Percentiles rank a stretch among this genome's conserved stretches.
phyloP scores from a whole-genome alignment of 2,797 vertebrate genomes.

The Sebastes oblongus region DNA sequence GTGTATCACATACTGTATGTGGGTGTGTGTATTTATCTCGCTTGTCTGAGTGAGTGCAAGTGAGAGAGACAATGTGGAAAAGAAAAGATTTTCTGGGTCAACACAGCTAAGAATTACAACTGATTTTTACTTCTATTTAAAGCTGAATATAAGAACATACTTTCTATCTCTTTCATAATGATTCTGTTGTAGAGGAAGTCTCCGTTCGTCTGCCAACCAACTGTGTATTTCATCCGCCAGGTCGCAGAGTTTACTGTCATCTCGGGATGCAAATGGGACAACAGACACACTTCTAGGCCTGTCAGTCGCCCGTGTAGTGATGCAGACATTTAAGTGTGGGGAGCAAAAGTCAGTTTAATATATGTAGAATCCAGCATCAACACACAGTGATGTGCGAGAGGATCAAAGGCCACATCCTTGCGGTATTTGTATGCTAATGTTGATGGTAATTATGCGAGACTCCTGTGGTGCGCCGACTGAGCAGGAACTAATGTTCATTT shows the following conservation, averaged over 20 bases:
- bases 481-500: conserved; percentile 37
- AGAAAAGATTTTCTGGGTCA: conserved; percentile 69
- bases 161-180: conserved; percentile 7
- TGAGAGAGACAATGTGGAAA: conserved; percentile 4
- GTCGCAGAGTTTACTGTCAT: background rate
- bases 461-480: conserved; percentile 31
- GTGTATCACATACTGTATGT: conserved; percentile 9
- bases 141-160: conserved; percentile 11
- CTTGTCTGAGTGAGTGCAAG: conserved; percentile 3
- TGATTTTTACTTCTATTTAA: conserved; percentile 45
- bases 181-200: conserved; percentile 1
- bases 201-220: conserved; percentile 18
- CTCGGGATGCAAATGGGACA: background rate
- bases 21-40: conserved; percentile 20
- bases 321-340: background rate
- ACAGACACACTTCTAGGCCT: background rate
- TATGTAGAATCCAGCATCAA: conserved; percentile 1
- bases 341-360: conserved; percentile 6
- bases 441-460: conserved; percentile 37
- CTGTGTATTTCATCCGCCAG: conserved; percentile 8
- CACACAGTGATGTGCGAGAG: conserved; percentile 11
- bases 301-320: background rate
- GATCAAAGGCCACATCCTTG: conserved; percentile 28
- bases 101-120: conserved; percentile 14
- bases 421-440: conserved; percentile 23